Percentiles rank a stretch among this genome's conserved stretches.
These are phyloP conservation scores for Melanogrammus aeglefinus DNA, from an alignment of 2,797 vertebrate genomes.

Conservation along the genomic window DNA sequence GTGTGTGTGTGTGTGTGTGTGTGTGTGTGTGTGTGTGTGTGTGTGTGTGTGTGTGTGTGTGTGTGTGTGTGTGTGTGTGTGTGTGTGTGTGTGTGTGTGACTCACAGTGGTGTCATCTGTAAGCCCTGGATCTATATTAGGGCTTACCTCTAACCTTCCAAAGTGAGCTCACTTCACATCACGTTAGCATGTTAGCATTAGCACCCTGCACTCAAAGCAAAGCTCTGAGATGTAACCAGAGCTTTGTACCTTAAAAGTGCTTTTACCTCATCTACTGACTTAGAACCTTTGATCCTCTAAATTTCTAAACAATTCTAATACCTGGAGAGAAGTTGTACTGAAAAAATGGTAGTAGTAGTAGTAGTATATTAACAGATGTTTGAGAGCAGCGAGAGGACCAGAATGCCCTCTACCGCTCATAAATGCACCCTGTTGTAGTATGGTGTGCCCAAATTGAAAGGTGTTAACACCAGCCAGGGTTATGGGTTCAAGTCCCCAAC, in stretches of 20 bases:
- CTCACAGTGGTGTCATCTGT: background rate
- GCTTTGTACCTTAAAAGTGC: background rate
- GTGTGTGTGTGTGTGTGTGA: background rate
- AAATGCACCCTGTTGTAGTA: background rate
- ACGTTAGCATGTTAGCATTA: background rate
- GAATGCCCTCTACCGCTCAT: background rate
- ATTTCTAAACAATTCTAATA: background rate
- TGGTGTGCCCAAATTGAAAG: background rate
- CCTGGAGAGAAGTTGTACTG: background rate
- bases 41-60: too few relatives aligned
- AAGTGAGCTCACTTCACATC: background rate
- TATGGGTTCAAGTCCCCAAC: background rate
- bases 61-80: slow-evolving; percentile 1
- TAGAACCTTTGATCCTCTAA: background rate
- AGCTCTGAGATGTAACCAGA: background rate
- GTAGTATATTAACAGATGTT: too few relatives aligned
- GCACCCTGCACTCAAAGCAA: background rate
- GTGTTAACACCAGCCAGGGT: background rate
- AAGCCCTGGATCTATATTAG: background rate
- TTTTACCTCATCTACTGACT: background rate
- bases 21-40: too few relatives aligned
- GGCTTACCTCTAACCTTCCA: background rate
- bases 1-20: too few relatives aligned
- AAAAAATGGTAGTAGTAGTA: too few relatives aligned
- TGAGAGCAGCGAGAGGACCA: background rate